Base-by-base conservation (phyloP, 1,140 invertebrate species). In the Drosophila ambigua region DNA sequence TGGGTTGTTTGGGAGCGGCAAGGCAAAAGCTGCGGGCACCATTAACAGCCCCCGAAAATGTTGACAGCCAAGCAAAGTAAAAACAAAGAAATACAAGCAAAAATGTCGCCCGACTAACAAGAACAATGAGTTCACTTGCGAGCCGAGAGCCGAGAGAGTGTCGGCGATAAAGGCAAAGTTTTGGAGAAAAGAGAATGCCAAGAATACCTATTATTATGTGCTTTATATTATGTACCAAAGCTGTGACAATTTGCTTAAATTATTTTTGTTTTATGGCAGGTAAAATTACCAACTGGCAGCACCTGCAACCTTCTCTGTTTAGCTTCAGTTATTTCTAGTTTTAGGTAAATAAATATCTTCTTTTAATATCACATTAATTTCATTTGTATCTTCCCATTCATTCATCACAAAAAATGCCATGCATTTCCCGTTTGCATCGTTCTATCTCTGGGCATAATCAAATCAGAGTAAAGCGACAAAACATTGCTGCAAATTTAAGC, bases 21-120 rank as follows among this genome's bases (percentile, higher is more conserved):
- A 11, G 23, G 23, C 24, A 43, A 24, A 6, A 5, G 41, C 23
- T 3, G 31, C 24, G 41, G 24, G 41, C 9, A 52, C 24, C 49
- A 57, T 43, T 50, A 63, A 26, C 53, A 57, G 44, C 52, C 0
- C 49, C 74, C 72, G 43, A 74, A 74, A 74, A 74, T 74, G 71
- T 74, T 74, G 60, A 65, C 71, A 58, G 44, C n/a, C 0, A 20
- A 20, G 20, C 20, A 58, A n/a, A 48, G 53, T 44, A 52, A 57
- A 55, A 64, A 61, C 43, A 48, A 51, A 24, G 20, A 72, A 57
- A 74, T 31, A 53, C 23, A 55, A 20, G 28, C 23, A 61, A 24
- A 15, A 58, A 45, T 51, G 59, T 26, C 16, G 31, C 41, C 15
- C 35, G 63, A 54, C 35, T 69, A 35, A 67, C 35, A 28, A 39